Evolutionary conservation across 2,113 vertebrate genomes (phyloP), one percentile per base, ranked within the genome.

Genomic region (Pseudorasbora parva): DNA sequence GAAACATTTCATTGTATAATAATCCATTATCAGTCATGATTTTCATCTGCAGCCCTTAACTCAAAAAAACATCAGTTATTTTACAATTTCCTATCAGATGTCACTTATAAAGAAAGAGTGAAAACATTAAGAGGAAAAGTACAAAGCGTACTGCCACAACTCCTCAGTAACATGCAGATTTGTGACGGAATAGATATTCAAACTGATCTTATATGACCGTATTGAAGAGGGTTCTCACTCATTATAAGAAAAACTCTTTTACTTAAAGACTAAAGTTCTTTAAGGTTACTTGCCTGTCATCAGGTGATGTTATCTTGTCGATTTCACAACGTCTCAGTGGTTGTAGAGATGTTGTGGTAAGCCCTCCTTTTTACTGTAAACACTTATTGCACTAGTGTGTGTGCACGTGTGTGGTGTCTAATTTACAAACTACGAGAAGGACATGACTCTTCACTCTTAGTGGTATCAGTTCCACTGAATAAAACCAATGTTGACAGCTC

Each of bases 291-390:
- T n/a, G 23, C 41, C 43, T 3, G 25, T 47, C 43, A 79, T 41
- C 59, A 49, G 8, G n/a, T 27, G 37, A 78, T 60, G 56, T 45
- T 60, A 25, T 60, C 76, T 45, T n/a, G 17, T 41, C 30, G 17
- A 74, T 17, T 47, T 74, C 43, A 12, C 59, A 51, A 41, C 41
- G 57, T 56, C n/a, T 15, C 6, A 14, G 27, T 2, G 19, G 30
- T 41, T 41, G 30, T 57, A 78, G 37, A 6, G n/a, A 43, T 17
- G 41, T 45, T 47, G 59, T 49, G 57, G 59, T 49, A 27, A 79
- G 59, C 9, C 77, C 43, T 66, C 43, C 54, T 60, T 66, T 33
- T 79, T 79, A 79, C 77, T 49, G 77, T 79, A 79, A 77, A 59
- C 30, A 56, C 15, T n/a, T n/a, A 37, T 8, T 66, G 25, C 9